These are phyloP conservation scores for Stigmatopora argus DNA, from an alignment of 2,113 vertebrate genomes.

Conservation along the genomic window DNA sequence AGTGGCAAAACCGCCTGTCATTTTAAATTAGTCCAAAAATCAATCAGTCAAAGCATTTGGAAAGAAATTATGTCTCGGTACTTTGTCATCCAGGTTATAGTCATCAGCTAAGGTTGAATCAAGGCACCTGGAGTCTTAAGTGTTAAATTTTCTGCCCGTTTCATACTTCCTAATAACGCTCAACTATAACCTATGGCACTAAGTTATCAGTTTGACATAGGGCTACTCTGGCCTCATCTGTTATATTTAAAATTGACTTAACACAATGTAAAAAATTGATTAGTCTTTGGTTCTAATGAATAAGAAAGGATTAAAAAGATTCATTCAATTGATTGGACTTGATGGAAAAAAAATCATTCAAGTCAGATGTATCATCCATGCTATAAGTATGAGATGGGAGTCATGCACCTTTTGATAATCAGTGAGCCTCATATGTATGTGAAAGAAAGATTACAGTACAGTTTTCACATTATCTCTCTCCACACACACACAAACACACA, in stretches of 20 bases:
- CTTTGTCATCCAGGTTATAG: not conserved
- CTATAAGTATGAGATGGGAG: slow-evolving; percentile 4
- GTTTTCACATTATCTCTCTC: slow-evolving; percentile 31
- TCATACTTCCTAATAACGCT: not conserved
- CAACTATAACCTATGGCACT: not conserved
- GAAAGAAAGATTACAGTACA: not conserved
- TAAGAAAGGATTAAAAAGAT: too few species aligned
- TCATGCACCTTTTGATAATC: slow-evolving; percentile 14
- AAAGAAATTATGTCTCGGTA: not conserved
- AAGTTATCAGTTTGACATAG: not conserved
- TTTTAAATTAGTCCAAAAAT: not conserved
- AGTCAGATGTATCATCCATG: slow-evolving; percentile 2
- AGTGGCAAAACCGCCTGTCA: not conserved
- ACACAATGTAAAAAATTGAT: not conserved
- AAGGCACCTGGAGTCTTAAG: not conserved
- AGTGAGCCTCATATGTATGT: slow-evolving; percentile 17
- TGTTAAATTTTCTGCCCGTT: not conserved
- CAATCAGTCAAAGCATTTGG: not conserved
- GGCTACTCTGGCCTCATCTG: slow-evolving; percentile 32
- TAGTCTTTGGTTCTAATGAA: slow-evolving; percentile 17
- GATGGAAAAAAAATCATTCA: slow-evolving; percentile 1
- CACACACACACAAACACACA: slow-evolving; percentile 4
- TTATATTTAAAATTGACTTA: slow-evolving; percentile 2
- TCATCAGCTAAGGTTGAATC: not conserved
- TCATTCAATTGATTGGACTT: slow-evolving; percentile 4